phyloP scores from a whole-genome alignment of 2,113 vertebrate genomes.

The Elaphurus davidianus region DNA sequence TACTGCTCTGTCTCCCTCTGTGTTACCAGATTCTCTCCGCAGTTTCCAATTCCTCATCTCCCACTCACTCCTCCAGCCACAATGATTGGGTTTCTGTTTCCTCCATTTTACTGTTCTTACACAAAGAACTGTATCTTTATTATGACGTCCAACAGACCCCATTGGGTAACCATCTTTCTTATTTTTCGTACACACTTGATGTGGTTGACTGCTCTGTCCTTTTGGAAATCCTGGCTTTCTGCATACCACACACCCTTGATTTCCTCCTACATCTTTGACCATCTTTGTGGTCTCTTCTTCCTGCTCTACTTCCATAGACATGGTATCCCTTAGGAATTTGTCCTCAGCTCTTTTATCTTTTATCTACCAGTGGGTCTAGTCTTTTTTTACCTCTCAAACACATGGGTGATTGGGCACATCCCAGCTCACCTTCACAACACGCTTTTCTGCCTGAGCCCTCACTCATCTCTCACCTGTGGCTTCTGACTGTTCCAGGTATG shows the following conservation, averaged over 20 bases:
- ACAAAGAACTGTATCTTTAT: not conserved
- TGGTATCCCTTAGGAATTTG: not conserved
- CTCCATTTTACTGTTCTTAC: not conserved
- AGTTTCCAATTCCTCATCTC: not conserved
- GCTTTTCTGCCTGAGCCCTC: not conserved
- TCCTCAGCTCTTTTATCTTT: not conserved
- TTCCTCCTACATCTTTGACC: not conserved
- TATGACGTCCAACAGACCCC: not conserved
- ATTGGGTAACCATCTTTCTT: not conserved
- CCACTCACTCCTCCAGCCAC: not conserved
- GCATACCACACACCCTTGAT: not conserved
- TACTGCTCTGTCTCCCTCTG: not conserved
- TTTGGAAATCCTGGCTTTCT: not conserved
- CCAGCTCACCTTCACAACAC: not conserved
- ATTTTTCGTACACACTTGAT: not conserved
- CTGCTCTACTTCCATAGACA: not conserved
- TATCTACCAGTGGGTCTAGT: not conserved
- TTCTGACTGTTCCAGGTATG: slow-evolving; percentile 86
- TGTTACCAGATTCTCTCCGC: not conserved
- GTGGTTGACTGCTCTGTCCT: not conserved
- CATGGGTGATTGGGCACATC: not conserved
- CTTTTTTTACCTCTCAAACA: not conserved
- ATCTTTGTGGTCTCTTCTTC: not conserved
- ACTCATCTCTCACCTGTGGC: not conserved
- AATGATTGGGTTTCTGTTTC: not conserved